Evolutionary conservation across 2,113 vertebrate genomes (phyloP).

Genomic region (Phalacrocorax brasilianus): DNA sequence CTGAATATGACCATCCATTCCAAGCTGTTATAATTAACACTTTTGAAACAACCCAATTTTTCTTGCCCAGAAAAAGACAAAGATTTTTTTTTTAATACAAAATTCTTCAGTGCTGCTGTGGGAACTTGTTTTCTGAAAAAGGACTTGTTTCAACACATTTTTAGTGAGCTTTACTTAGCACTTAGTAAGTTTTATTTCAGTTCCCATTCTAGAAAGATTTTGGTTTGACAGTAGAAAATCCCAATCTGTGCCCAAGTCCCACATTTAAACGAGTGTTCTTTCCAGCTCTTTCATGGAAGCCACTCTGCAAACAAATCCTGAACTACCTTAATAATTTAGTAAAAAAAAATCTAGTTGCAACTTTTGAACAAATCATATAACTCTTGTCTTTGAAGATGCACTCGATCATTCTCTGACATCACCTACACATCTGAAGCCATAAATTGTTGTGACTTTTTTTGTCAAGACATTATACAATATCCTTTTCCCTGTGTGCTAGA

Average conservation of each 20-base stretch:
- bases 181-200: background rate
- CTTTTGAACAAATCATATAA: background rate
- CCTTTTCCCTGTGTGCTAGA: background rate
- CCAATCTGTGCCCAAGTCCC: background rate
- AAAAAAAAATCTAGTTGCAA: background rate
- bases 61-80: slow-evolving; percentile 27
- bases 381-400: background rate
- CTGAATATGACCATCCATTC: background rate
- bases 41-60: background rate
- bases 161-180: background rate
- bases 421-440: background rate
- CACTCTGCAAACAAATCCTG: background rate
- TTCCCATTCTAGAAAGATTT: background rate
- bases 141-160: background rate
- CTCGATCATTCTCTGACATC: background rate
- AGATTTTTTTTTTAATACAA: background rate
- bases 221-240: background rate
- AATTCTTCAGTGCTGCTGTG: background rate
- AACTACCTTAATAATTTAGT: background rate
- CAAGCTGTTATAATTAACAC: background rate
- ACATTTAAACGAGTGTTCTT: background rate
- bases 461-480: background rate
- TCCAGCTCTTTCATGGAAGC: background rate
- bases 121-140: slow-evolving; percentile 3
- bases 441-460: background rate